These are phyloP conservation scores for Clusia tigrina DNA, from an alignment of 2,888 invertebrate genomes.

Conservation along the genomic window DNA sequence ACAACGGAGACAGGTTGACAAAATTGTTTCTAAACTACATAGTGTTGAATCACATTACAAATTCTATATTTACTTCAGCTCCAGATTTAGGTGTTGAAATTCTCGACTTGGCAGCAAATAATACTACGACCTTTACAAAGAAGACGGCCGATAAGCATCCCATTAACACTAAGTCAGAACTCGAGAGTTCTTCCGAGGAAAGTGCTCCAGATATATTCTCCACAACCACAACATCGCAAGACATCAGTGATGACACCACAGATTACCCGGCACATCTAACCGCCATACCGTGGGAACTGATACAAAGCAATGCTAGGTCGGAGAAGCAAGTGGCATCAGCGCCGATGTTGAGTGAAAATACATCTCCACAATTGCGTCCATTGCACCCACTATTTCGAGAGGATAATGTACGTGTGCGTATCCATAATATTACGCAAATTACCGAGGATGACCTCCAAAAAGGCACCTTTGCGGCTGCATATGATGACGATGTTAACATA, in stretches of 20 bases:
- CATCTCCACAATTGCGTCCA: slow-evolving; percentile 1
- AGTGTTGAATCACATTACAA: background rate
- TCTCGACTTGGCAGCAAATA: slow-evolving; percentile 42
- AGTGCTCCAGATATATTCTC: slow-evolving; percentile 14
- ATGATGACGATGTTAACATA: slow-evolving; percentile 53
- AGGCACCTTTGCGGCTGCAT: slow-evolving; percentile 42
- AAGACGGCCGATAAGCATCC: slow-evolving; percentile 25
- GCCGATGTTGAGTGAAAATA: slow-evolving; percentile 39
- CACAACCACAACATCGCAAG: slow-evolving; percentile 30
- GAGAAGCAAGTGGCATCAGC: slow-evolving; percentile 46
- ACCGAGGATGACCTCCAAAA: slow-evolving; percentile 61
- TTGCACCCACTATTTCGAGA: slow-evolving; percentile 47
- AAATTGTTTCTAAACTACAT: background rate
- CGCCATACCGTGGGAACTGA: slow-evolving; percentile 54
- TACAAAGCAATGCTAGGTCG: slow-evolving; percentile 53
- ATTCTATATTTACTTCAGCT: slow-evolving; percentile 17
- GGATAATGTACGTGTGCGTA: slow-evolving; percentile 72
- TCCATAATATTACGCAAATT: slow-evolving; percentile 73
- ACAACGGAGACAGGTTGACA: slow-evolving; percentile 11
- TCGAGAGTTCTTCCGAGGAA: slow-evolving; percentile 49
- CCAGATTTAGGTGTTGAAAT: slow-evolving; percentile 45
- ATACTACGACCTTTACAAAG: slow-evolving; percentile 40
- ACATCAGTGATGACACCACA: slow-evolving; percentile 36
- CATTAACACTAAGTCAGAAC: slow-evolving; percentile 44
- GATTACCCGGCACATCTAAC: slow-evolving; percentile 47